A percentile compares a stretch with the other conserved stretches of the same genome.
Conservation (phyloP, 2,888 invertebrate species). For the Gari tellinella region DNA sequence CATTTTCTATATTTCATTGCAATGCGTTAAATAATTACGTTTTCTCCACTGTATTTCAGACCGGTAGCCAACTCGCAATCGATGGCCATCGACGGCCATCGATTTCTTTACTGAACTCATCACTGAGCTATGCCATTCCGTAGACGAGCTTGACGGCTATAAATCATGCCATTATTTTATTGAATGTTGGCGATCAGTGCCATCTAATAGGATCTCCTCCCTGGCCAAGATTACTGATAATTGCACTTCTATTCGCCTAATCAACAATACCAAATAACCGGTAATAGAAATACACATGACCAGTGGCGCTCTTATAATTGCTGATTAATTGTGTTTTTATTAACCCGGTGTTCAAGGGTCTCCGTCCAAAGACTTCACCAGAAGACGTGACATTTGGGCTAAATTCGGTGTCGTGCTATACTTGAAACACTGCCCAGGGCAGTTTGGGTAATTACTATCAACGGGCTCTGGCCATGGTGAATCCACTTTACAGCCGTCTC, state of each 20-base stretch:
- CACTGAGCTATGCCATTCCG: no score
- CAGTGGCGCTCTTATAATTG: slow-evolving; percentile 53
- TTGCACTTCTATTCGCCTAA: slow-evolving; percentile 35
- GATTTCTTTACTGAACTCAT: no score
- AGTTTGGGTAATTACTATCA: slow-evolving; percentile 8
- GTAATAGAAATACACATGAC: slow-evolving; percentile 44
- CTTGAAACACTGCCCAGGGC: slow-evolving; percentile 36
- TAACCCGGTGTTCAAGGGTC: slow-evolving; percentile 55
- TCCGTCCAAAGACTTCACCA: slow-evolving; percentile 22
- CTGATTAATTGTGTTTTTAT: slow-evolving; percentile 61
- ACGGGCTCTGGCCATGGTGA: no score
- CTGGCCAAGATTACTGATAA: slow-evolving; percentile 34
- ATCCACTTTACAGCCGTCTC: no score
- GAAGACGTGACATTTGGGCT: slow-evolving; percentile 46
- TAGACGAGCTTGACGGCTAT: no score
- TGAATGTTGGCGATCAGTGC: no score
- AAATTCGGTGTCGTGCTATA: slow-evolving; percentile 28
- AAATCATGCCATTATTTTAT: no score
- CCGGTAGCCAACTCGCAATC: no score
- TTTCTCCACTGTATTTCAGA: no score
- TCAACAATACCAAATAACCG: slow-evolving; percentile 33
- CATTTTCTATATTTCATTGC: no score
- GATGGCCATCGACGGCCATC: no score
- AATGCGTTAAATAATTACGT: no score
- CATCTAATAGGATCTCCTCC: slow-evolving; percentile 1